These are phyloP conservation scores for Hetaerina americana DNA, from an alignment of 1,140 invertebrate genomes.

Conservation along the genomic window DNA sequence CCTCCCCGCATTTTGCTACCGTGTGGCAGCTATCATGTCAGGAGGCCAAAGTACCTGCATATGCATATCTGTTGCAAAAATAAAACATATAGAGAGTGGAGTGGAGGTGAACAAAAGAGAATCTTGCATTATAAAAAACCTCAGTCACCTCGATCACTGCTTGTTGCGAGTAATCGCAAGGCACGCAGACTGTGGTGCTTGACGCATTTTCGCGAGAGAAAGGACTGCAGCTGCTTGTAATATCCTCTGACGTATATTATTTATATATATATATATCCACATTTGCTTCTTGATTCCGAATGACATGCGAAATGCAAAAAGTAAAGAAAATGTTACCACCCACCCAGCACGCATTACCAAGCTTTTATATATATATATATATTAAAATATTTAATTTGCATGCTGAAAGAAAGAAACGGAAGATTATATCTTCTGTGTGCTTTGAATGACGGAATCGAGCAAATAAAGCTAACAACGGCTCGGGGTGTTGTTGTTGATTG, in stretches of 20 bases:
- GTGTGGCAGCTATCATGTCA: neutral
- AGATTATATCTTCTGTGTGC: neutral
- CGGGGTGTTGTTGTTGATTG: neutral
- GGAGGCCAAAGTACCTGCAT: neutral
- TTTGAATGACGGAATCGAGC: neutral
- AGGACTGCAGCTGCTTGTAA: neutral
- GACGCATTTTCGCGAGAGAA: neutral
- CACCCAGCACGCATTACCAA: neutral
- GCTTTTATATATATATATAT: too few species aligned
- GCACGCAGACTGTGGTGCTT: neutral
- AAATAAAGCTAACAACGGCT: neutral
- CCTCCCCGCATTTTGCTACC: neutral
- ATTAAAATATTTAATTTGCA: neutral
- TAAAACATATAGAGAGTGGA: neutral
- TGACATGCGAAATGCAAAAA: too few species aligned
- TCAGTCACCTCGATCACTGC: neutral
- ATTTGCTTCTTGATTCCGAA: neutral
- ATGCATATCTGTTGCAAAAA: too few species aligned
- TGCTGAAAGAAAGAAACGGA: neutral
- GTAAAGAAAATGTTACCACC: too few species aligned
- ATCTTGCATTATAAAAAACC: neutral
- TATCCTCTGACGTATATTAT: too few species aligned
- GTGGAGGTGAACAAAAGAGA: too few species aligned
- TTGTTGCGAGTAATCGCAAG: neutral
- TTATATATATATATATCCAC: too few species aligned